Evolutionary conservation across 1,140 invertebrate species (phyloP), one percentile per base, ranked within the genome.

Genomic region (Drosophila ogumai): DNA sequence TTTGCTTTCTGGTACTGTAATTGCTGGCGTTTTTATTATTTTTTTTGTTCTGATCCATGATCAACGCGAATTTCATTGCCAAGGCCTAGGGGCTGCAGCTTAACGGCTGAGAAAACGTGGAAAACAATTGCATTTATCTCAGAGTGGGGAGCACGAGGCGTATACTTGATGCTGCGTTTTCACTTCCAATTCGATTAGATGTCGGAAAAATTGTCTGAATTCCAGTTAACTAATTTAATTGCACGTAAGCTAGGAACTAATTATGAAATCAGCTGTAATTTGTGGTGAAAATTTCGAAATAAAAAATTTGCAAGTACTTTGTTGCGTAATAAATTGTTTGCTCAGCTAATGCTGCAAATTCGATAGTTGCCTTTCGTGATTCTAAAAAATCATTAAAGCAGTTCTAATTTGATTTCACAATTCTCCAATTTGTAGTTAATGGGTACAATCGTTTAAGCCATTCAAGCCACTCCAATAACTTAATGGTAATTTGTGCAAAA

Each of bases 51-150:
- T 32, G 25, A 17, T 56, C 36, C 36, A 52, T 54, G 77, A 81
- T 67, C 56, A 50, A 59, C 41, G 79, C n/a, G 69, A 61, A 68
- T 64, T 85, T 86, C 50, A 81, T 72, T 82, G 68, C 41, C 75
- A 84, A 86, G 64, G 81, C 41, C 38, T 41, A 19, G 19, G n/a
- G 25, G 57, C 34, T 12, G 49, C 17, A 49, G 43, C 46, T 68
- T 47, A 76, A 56, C 32, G 22, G 54, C 38, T 84, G 81, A 79
- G 81, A 82, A 79, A 77, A 68, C 68, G 44, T 49, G 25, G 22
- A 77, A 50, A 66, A 75, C 72, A 80, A 80, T 74, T 75, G 56
- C 32, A 82, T 81, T 22, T 13, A 54, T 56, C 12, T 41, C 31
- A 15, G 9, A 32, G 10, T 34, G 49, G 36, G 12, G 49, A 34